A percentile compares a stretch with the other conserved stretches of the same genome.
Conservation (phyloP, 2,797 vertebrate genomes). For the Enoplosus armatus region DNA sequence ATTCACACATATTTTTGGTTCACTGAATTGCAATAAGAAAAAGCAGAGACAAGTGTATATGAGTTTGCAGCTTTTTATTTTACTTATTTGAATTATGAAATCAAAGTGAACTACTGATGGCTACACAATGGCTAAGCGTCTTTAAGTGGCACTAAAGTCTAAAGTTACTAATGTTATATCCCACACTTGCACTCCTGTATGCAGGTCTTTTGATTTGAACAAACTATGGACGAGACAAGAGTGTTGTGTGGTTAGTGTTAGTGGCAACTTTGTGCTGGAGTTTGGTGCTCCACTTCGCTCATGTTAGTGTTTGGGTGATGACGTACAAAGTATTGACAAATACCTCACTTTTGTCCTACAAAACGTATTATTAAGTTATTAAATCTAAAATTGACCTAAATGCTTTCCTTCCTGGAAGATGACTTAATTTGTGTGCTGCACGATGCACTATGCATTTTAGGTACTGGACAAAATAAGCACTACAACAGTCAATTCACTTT, state of each 20-base stretch:
- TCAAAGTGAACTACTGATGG: neutral
- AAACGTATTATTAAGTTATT: neutral
- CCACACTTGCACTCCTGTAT: neutral
- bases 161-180: neutral
- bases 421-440: neutral
- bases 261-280: too few relatives aligned
- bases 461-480: neutral
- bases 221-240: too few relatives aligned
- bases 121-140: neutral
- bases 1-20: neutral
- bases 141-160: neutral
- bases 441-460: neutral
- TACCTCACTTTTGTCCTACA: slow-evolving; percentile 5
- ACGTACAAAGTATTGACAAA: neutral
- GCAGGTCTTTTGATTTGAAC: neutral
- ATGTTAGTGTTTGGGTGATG: neutral
- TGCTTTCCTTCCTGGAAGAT: neutral
- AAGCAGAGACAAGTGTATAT: too few relatives aligned
- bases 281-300: too few relatives aligned
- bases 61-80: too few relatives aligned
- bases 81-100: too few relatives aligned
- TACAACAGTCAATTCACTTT: neutral
- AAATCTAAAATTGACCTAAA: neutral
- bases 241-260: too few relatives aligned
- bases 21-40: neutral